Conservation (phyloP, 2,113 vertebrate species). For the Actenoides hombroni region DNA sequence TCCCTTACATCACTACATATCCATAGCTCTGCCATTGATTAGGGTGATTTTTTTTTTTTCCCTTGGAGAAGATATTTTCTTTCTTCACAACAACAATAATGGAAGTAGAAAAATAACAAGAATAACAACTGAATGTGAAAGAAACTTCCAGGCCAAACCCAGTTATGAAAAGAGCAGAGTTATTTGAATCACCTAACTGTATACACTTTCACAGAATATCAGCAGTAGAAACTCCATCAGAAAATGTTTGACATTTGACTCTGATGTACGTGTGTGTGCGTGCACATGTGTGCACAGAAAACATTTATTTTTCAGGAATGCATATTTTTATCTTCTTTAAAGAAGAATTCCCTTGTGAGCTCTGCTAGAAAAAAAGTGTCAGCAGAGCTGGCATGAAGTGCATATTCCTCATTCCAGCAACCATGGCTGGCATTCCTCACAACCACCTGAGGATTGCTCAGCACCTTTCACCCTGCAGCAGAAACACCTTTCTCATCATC, state of each 20-base stretch:
- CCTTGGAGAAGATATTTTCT: background rate
- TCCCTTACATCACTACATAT: background rate
- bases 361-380: background rate
- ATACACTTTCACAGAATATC: background rate
- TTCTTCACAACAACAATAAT: background rate
- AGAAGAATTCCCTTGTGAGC: background rate
- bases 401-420: background rate
- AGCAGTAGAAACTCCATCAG: background rate
- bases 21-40: background rate
- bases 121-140: background rate
- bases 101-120: background rate
- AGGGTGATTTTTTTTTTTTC: background rate
- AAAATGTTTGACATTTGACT: background rate
- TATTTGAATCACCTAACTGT: background rate
- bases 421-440: background rate
- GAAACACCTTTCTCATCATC: background rate
- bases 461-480: background rate
- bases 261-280: background rate
- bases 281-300: background rate
- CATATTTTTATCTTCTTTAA: background rate
- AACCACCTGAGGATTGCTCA: background rate
- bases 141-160: background rate
- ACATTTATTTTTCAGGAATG: background rate
- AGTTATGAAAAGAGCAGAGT: background rate
- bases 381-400: background rate